Evolutionary conservation across 2,113 vertebrate genomes (phyloP).

Genomic region (Nerophis lumbriciformis): DNA sequence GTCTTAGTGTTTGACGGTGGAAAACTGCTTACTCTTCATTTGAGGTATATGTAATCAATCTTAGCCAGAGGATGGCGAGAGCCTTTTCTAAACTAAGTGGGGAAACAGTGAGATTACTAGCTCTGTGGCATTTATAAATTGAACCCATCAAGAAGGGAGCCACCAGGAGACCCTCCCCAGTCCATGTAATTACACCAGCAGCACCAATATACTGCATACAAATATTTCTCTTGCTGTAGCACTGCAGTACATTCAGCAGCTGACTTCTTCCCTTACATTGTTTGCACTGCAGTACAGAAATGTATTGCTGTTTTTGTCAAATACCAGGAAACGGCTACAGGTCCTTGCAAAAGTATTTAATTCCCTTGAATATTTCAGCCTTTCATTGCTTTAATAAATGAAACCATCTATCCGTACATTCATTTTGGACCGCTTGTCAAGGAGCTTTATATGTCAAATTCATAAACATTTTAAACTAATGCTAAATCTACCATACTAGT

Average conservation of each 20-base stretch:
- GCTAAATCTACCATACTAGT: too few relatives aligned
- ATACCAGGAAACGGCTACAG: background rate
- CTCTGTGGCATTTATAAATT: slow-evolving; percentile 70
- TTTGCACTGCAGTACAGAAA: slow-evolving; percentile 32
- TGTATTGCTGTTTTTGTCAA: slow-evolving; percentile 40
- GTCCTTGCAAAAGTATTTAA: slow-evolving; percentile 9
- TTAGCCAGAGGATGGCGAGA: slow-evolving; percentile 41
- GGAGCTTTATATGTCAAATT: too few relatives aligned
- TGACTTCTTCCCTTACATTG: slow-evolving; percentile 11
- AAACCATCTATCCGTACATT: too few relatives aligned
- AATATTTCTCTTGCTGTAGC: slow-evolving; percentile 54
- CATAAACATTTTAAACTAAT: too few relatives aligned
- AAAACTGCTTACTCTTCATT: slow-evolving; percentile 73
- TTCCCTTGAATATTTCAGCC: too few relatives aligned
- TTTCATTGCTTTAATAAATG: too few relatives aligned
- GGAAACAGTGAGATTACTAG: slow-evolving; percentile 65
- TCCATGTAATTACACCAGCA: slow-evolving; percentile 63
- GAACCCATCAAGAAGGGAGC: slow-evolving; percentile 53
- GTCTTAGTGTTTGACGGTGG: slow-evolving; percentile 34
- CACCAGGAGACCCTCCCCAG: slow-evolving; percentile 47
- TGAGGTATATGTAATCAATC: slow-evolving; percentile 68
- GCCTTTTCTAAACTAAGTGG: slow-evolving; percentile 58
- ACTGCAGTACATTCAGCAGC: slow-evolving; percentile 54
- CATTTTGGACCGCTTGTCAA: too few relatives aligned
- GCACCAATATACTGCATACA: slow-evolving; percentile 46